These are phyloP conservation scores for Yponomeuta cagnagella DNA, from an alignment of 2,888 invertebrate genomes.

Conservation along the genomic window DNA sequence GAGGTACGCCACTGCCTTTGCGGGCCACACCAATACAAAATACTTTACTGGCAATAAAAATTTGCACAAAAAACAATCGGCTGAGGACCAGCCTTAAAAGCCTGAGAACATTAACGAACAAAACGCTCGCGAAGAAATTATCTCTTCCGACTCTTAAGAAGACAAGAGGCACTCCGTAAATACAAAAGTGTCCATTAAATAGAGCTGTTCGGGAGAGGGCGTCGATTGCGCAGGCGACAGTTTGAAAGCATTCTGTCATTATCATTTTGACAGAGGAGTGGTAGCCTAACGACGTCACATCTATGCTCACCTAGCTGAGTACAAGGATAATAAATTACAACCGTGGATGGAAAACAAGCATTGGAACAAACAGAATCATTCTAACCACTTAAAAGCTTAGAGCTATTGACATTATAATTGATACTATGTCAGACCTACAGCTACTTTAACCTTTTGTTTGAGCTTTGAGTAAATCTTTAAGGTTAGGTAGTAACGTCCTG, in stretches of 20 bases:
- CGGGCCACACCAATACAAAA: conserved; percentile 35
- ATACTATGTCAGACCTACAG: not conserved
- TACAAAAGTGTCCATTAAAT: not conserved
- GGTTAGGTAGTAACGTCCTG: not conserved
- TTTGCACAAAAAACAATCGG: conserved; percentile 24
- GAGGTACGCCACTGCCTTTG: conserved; percentile 50
- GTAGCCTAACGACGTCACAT: conserved; percentile 29
- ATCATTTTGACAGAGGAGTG: conserved; percentile 51
- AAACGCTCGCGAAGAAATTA: conserved; percentile 3
- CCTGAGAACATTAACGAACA: conserved; percentile 11
- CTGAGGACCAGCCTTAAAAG: conserved; percentile 1
- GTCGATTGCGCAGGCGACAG: conserved; percentile 14
- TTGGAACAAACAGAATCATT: conserved; percentile 2
- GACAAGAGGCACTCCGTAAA: conserved; percentile 7
- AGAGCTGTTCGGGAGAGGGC: conserved; percentile 3
- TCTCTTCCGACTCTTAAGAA: not conserved
- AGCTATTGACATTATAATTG: not conserved
- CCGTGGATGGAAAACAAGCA: conserved; percentile 1
- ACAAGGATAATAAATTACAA: conserved; percentile 22
- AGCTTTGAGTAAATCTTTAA: not conserved
- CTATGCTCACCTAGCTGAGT: conserved; percentile 42
- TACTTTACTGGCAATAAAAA: conserved; percentile 53
- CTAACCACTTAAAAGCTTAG: not conserved
- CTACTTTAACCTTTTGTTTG: not conserved
- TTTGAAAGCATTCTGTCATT: conserved; percentile 37